These are phyloP conservation scores for Malthinus seriepunctatus DNA, from an alignment of 2,888 invertebrate species.

Conservation along the genomic window DNA sequence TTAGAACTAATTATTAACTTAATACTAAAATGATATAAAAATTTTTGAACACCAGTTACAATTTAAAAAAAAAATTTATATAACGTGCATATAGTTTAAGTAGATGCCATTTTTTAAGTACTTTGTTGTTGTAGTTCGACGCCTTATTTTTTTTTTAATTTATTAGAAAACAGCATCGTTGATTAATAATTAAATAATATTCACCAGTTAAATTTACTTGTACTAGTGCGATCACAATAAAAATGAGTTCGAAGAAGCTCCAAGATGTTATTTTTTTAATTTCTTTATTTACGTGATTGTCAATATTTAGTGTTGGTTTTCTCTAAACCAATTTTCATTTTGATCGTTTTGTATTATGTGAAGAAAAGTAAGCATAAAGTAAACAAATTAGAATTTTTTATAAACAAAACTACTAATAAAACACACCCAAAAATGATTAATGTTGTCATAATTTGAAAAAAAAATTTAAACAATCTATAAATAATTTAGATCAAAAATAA, in stretches of 20 bases:
- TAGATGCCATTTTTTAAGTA: slow-evolving; percentile 45
- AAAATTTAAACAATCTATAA: slow-evolving; percentile 45
- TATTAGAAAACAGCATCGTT: slow-evolving; percentile 35
- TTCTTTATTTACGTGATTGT: no score
- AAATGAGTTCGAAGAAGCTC: no score
- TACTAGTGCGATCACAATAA: no score
- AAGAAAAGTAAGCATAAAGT: slow-evolving; percentile 25
- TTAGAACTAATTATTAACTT: slow-evolving; percentile 18
- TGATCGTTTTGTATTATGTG: not conserved
- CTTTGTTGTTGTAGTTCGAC: slow-evolving; percentile 44
- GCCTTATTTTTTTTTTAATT: slow-evolving; percentile 38
- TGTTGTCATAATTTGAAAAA: slow-evolving; percentile 48
- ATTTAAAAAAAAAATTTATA: not conserved
- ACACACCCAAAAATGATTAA: slow-evolving; percentile 46
- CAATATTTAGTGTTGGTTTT: no score
- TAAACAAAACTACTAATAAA: slow-evolving; percentile 43
- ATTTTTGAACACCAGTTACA: slow-evolving; percentile 1
- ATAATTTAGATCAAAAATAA: slow-evolving; percentile 41
- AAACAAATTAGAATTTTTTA: slow-evolving; percentile 37
- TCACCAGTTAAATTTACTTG: slow-evolving; percentile 34
- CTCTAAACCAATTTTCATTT: no score
- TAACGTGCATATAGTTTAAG: slow-evolving; percentile 31
- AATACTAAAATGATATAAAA: slow-evolving; percentile 3
- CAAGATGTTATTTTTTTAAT: no score
- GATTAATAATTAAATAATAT: slow-evolving; percentile 28